Conservation (phyloP, 2,888 invertebrate genomes). For the Cyrtodaria siliqua region DNA sequence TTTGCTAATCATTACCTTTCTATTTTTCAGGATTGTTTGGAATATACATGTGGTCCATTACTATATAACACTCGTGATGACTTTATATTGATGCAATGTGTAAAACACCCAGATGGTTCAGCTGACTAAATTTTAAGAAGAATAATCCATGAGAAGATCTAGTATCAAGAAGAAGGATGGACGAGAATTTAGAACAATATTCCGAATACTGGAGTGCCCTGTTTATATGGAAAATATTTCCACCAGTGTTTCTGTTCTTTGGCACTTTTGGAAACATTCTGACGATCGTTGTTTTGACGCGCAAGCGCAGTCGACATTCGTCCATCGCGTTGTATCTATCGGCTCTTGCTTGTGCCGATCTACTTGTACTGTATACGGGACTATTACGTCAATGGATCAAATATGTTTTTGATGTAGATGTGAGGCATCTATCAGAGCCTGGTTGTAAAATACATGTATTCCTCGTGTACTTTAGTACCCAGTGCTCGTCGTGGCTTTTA, state of each 20-base stretch:
- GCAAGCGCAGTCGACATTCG: background rate
- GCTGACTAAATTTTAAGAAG: no score
- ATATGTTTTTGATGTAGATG: conserved; percentile 30
- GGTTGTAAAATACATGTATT: conserved; percentile 43
- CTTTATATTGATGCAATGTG: no score
- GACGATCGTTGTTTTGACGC: background rate
- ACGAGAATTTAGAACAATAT: background rate
- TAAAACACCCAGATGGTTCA: no score
- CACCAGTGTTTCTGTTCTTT: background rate
- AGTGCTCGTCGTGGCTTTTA: conserved; percentile 49
- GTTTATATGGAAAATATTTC: conserved; percentile 1
- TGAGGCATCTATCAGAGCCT: conserved; percentile 25
- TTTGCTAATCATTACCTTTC: no score
- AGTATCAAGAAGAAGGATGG: no score
- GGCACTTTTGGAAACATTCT: background rate
- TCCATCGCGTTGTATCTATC: background rate
- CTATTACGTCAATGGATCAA: conserved; percentile 1
- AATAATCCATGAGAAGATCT: no score
- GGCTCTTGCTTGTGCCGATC: background rate
- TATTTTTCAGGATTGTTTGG: no score
- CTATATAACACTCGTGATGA: no score
- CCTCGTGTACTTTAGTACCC: conserved; percentile 44
- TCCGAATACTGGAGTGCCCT: no score
- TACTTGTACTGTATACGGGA: conserved; percentile 1
- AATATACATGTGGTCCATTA: no score